These are phyloP conservation scores for Pantherophis alleghaniensis DNA, from an alignment of 2,797 vertebrate species.

Conservation along the genomic window DNA sequence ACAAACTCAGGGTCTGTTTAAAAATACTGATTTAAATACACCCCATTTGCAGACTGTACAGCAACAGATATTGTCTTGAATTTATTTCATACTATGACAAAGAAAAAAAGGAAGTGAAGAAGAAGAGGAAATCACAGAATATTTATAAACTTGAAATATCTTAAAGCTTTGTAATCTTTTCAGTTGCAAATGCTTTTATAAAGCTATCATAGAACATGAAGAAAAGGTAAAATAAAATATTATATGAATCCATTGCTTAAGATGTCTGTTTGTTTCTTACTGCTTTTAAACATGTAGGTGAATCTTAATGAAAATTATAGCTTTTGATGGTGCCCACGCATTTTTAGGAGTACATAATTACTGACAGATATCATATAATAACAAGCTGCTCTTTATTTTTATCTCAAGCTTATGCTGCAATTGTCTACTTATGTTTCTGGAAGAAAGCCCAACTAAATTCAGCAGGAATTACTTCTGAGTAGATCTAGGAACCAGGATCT, in stretches of 20 bases:
- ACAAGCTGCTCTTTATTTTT: slow-evolving; percentile 30
- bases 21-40: neutral
- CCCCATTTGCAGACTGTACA: neutral
- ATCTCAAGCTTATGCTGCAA: slow-evolving; percentile 18
- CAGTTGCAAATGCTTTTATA: neutral
- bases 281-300: slow-evolving; percentile 56
- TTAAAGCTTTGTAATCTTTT: neutral
- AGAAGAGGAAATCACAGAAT: neutral
- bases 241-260: slow-evolving; percentile 40
- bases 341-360: slow-evolving; percentile 35
- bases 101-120: neutral
- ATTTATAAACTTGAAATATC: neutral
- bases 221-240: slow-evolving; percentile 50
- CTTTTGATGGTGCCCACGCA: slow-evolving; percentile 55
- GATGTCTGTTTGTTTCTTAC: slow-evolving; percentile 57
- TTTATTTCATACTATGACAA: slow-evolving; percentile 1
- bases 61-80: neutral
- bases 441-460: neutral
- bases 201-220: slow-evolving; percentile 14
- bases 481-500: neutral
- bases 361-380: slow-evolving; percentile 51
- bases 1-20: neutral
- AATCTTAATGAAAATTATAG: slow-evolving; percentile 70
- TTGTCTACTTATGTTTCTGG: neutral
- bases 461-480: neutral